Conservation (phyloP, 2,888 invertebrate species). For the Pristionchus japonicus region DNA sequence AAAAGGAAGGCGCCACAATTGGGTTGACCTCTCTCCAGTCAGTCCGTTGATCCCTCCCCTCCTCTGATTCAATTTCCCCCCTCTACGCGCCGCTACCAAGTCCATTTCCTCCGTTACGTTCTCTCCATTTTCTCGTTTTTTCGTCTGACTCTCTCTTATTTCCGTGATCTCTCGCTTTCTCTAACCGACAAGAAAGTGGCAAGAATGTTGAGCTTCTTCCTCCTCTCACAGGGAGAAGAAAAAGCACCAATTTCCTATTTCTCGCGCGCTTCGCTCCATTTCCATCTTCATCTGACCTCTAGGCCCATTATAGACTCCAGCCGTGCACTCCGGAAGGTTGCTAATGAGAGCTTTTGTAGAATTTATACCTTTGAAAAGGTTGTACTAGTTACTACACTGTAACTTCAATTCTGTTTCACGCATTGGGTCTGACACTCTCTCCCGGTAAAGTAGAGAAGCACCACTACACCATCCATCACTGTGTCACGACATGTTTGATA, state of each 20-base stretch:
- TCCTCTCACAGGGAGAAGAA: not conserved
- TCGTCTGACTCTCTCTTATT: not conserved
- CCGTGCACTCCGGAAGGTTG: not conserved
- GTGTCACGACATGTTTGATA: too few relatives aligned
- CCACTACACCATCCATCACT: too few relatives aligned
- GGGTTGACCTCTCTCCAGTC: not conserved
- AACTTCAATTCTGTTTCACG: too few relatives aligned
- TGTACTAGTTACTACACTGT: too few relatives aligned
- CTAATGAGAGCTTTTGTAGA: not conserved
- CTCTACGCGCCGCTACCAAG: not conserved
- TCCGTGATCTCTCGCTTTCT: not conserved
- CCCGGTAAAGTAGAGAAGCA: too few relatives aligned
- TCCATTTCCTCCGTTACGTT: constrained; percentile 29
- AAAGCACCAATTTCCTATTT: not conserved
- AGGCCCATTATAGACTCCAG: not conserved
- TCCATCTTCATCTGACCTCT: not conserved
- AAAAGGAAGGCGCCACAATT: not conserved
- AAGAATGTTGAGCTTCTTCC: too few relatives aligned
- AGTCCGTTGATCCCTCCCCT: not conserved
- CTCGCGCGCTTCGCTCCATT: not conserved
- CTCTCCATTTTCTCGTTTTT: too few relatives aligned
- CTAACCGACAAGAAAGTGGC: not conserved
- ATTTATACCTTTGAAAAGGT: too few relatives aligned
- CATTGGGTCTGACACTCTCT: too few relatives aligned
- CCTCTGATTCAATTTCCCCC: constrained; percentile 26